Percentiles rank a stretch among this genome's conserved stretches.
These are phyloP conservation scores for Tupiocoris notatus DNA, from an alignment of 2,888 invertebrate genomes.

Conservation along the genomic window DNA sequence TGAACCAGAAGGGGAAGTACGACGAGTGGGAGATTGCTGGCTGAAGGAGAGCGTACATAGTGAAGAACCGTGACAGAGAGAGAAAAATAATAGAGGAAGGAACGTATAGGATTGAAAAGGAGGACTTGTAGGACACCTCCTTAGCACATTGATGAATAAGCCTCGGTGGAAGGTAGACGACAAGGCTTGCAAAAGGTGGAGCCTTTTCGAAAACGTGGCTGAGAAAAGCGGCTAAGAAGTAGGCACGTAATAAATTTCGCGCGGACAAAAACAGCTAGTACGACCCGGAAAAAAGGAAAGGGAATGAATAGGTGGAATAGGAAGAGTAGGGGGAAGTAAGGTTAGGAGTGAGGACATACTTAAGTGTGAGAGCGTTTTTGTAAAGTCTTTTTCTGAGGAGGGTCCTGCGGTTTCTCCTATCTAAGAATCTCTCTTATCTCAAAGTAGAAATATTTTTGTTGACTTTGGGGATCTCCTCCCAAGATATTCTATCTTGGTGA, in stretches of 20 bases:
- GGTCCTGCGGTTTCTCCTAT: conserved; percentile 31
- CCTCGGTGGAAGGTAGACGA: background rate
- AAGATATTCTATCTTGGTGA: background rate
- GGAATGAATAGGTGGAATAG: conserved; percentile 6
- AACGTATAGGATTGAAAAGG: conserved; percentile 21
- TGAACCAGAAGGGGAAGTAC: conserved; percentile 23
- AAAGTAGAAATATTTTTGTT: conserved; percentile 37
- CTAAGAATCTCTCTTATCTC: conserved; percentile 41
- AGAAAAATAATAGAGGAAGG: background rate
- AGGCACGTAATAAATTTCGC: conserved; percentile 30
- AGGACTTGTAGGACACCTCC: conserved; percentile 22
- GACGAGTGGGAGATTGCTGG: background rate
- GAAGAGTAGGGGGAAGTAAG: conserved; percentile 21
- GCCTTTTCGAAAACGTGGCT: background rate
- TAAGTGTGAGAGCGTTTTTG: conserved; percentile 28
- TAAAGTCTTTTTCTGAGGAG: conserved; percentile 23
- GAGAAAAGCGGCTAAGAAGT: conserved; percentile 6
- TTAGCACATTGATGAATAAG: conserved; percentile 33
- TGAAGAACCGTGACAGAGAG: background rate
- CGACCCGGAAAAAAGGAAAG: background rate
- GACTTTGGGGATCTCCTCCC: conserved; percentile 27
- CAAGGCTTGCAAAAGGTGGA: background rate
- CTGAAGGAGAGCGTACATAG: background rate
- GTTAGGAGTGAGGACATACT: conserved; percentile 25
- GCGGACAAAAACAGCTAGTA: background rate